Conservation (phyloP, 2,113 vertebrate species). For the Clarias batrachus region DNA sequence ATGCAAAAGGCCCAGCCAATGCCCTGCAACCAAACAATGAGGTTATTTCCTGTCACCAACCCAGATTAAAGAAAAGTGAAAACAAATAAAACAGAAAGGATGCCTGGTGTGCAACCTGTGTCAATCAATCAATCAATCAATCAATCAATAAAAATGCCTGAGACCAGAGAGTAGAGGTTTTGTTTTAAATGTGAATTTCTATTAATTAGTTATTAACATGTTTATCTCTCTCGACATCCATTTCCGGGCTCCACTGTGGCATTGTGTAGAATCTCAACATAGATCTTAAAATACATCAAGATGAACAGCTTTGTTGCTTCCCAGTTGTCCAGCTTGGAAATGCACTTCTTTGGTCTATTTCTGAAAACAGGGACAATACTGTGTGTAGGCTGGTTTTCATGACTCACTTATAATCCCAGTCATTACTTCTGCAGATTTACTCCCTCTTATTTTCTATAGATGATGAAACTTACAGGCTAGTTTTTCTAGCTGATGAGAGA, state of each 20-base stretch:
- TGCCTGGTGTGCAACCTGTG: too few species aligned
- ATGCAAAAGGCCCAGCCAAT: too few species aligned
- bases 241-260: background rate
- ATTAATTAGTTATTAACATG: background rate
- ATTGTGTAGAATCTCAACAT: background rate
- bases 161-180: background rate
- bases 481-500: background rate
- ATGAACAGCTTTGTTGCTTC: background rate
- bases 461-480: background rate
- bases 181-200: too few species aligned
- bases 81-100: too few species aligned
- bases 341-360: conserved; percentile 11
- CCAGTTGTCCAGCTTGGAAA: background rate
- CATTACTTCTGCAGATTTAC: conserved; percentile 2
- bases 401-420: background rate
- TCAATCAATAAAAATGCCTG: background rate
- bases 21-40: too few species aligned
- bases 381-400: background rate
- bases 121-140: too few species aligned
- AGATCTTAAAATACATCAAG: background rate
- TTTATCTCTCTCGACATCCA: background rate
- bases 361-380: background rate
- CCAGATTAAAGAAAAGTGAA: too few species aligned
- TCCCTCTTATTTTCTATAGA: too few species aligned
- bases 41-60: too few species aligned